Percentiles rank a stretch among this genome's conserved stretches.
Conservation (phyloP, 1,140 invertebrate genomes). For the Cydia splendana region DNA sequence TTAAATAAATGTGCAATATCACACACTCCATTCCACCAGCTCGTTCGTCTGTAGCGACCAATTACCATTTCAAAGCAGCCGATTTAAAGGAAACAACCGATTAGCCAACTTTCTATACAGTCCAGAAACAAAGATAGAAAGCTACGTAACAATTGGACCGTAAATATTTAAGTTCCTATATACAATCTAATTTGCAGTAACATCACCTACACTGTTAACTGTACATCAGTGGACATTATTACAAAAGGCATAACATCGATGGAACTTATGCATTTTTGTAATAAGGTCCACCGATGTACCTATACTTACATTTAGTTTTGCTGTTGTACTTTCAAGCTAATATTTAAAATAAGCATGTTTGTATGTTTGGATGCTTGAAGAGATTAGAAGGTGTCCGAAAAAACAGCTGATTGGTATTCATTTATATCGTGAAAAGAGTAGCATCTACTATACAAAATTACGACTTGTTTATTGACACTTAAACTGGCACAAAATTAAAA, state of each 20-base stretch:
- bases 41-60: not conserved
- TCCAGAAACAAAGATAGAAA: slow-evolving; percentile 4
- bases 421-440: too few species aligned
- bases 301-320: too few species aligned
- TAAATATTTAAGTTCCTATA: slow-evolving; percentile 3
- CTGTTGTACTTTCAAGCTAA: not conserved
- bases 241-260: too few species aligned
- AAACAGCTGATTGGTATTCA: too few species aligned
- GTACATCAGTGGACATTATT: too few species aligned
- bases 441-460: too few species aligned
- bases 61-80: slow-evolving; percentile 14
- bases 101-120: not conserved
- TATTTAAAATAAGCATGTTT: not conserved
- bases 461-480: not conserved
- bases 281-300: too few species aligned
- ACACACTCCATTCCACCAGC: not conserved
- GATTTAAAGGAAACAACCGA: not conserved
- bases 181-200: too few species aligned
- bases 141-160: slow-evolving; percentile 6
- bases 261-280: too few species aligned
- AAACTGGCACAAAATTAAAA: not conserved
- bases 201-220: too few species aligned
- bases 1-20: too few species aligned
- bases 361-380: not conserved
- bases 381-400: not conserved